Conservation (phyloP, 1,140 invertebrate genomes). For the Drosophila ananassae region DNA sequence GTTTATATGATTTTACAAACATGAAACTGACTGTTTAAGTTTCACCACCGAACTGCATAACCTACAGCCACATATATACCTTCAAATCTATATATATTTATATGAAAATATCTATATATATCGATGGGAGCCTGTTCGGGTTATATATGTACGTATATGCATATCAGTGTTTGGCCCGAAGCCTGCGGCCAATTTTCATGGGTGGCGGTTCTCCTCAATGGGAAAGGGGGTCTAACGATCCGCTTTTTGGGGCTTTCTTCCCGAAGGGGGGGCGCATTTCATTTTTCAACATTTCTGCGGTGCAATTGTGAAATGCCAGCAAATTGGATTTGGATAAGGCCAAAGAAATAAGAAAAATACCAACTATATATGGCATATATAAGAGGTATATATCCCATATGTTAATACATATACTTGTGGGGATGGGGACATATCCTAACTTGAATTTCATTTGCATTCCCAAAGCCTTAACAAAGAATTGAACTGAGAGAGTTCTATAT, state of each 20-base stretch:
- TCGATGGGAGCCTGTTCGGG: conserved; percentile 8
- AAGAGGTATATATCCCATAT: neutral
- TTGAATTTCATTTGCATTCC: conserved; percentile 40
- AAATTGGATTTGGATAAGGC: conserved; percentile 59
- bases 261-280: neutral
- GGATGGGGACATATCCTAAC: conserved; percentile 19
- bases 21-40: neutral
- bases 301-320: conserved; percentile 67
- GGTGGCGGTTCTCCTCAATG: conserved; percentile 17
- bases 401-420: conserved; percentile 11
- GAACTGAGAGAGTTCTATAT: neutral
- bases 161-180: conserved; percentile 55
- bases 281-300: conserved; percentile 20
- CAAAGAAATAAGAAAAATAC: conserved; percentile 17
- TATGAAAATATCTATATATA: neutral
- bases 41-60: conserved; percentile 8
- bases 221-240: conserved; percentile 7
- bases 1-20: neutral
- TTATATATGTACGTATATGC: conserved; percentile 17
- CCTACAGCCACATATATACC: conserved; percentile 14
- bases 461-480: conserved; percentile 1
- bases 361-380: neutral
- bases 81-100: neutral
- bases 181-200: conserved; percentile 72
- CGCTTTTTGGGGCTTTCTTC: conserved; percentile 19